These are phyloP conservation scores for Tachycineta bicolor DNA, from an alignment of 2,113 vertebrate genomes.

Conservation along the genomic window DNA sequence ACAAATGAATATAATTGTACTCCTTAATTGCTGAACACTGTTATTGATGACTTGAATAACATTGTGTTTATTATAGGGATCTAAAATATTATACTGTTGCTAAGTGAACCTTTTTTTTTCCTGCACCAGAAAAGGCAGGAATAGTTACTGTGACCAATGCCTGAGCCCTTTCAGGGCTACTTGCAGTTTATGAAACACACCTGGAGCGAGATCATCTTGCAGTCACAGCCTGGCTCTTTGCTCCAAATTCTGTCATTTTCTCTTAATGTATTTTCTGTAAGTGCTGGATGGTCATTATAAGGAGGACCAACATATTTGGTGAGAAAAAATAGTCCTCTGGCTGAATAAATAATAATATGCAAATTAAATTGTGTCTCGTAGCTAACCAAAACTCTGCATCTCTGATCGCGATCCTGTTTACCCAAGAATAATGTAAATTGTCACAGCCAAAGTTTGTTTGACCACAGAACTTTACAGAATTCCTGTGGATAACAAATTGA, in stretches of 20 bases:
- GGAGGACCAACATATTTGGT: not conserved
- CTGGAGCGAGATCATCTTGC: not conserved
- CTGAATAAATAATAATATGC: conserved; percentile 45
- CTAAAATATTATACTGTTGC: not conserved
- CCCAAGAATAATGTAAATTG: conserved; percentile 55
- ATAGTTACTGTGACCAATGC: not conserved
- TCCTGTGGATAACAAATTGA: conserved; percentile 61
- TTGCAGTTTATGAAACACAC: not conserved
- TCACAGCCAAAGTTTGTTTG: conserved; percentile 35
- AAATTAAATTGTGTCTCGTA: conserved; percentile 9
- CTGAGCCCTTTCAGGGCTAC: not conserved
- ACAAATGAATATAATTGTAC: not conserved
- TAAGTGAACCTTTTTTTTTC: not conserved
- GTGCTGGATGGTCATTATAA: not conserved
- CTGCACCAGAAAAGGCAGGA: not conserved
- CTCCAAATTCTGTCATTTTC: not conserved
- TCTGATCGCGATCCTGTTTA: conserved; percentile 7
- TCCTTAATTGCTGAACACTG: not conserved
- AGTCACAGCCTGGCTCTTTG: not conserved
- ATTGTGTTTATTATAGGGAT: not conserved
- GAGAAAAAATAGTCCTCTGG: conserved; percentile 17
- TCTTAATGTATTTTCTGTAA: not conserved
- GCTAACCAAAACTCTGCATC: not conserved
- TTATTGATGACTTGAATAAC: not conserved
- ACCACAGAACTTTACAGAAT: conserved; percentile 57